Evolutionary conservation across 1,140 invertebrate species (phyloP).

Genomic region (Odontomachus brunneus): DNA sequence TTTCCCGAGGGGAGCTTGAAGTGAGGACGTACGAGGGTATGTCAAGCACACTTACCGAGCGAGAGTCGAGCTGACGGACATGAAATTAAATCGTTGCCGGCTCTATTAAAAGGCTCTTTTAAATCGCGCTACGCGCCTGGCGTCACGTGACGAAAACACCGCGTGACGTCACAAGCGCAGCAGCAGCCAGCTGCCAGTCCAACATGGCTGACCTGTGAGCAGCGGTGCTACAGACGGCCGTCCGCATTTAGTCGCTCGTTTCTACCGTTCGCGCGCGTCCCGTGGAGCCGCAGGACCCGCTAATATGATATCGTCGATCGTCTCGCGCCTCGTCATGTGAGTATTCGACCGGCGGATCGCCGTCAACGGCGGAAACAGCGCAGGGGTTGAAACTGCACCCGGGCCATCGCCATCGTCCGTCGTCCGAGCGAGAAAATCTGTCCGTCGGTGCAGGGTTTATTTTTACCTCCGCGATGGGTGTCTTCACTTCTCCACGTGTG

Average conservation of each 20-base stretch:
- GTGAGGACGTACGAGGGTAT: too few species aligned
- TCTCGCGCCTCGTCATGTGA: slow-evolving; percentile 91
- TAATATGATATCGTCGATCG: slow-evolving; percentile 91
- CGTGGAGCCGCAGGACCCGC: slow-evolving; percentile 63
- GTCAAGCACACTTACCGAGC: neutral
- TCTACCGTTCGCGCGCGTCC: slow-evolving; percentile 72
- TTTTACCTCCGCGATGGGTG: neutral
- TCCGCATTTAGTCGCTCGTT: slow-evolving; percentile 76
- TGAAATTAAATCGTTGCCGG: neutral
- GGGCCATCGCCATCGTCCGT: slow-evolving; percentile 66
- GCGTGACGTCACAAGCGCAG: slow-evolving; percentile 81
- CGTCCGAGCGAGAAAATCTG: slow-evolving; percentile 10
- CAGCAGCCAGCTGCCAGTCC: slow-evolving; percentile 81
- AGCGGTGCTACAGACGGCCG: slow-evolving; percentile 77
- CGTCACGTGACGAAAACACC: slow-evolving; percentile 84
- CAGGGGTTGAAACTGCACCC: slow-evolving; percentile 24
- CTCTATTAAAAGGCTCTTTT: too few species aligned
- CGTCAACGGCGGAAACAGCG: neutral
- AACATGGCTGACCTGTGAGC: slow-evolving; percentile 84
- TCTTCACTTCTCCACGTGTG: neutral
- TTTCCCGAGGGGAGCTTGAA: too few species aligned
- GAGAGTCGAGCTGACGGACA: too few species aligned
- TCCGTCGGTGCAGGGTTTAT: slow-evolving; percentile 12
- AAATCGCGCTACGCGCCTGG: slow-evolving; percentile 57
- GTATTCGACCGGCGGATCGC: slow-evolving; percentile 81